Conservation (phyloP, 2,113 vertebrate species). For the Proterorhinus semilunaris region DNA sequence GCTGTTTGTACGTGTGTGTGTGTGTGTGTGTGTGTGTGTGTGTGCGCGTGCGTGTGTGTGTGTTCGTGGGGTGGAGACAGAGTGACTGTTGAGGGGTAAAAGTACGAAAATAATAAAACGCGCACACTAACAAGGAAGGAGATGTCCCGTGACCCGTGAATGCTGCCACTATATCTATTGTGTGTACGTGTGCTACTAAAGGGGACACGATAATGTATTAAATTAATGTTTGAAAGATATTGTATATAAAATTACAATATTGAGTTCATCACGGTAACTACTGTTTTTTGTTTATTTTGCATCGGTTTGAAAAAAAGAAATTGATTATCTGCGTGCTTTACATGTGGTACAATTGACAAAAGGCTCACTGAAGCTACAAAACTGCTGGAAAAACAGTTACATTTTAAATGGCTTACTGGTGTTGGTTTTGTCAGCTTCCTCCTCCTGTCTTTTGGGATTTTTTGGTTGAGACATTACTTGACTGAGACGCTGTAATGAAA, state of each 20-base stretch:
- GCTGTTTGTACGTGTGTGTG: conserved; percentile 8
- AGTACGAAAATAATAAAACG: neutral
- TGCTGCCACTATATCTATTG: neutral
- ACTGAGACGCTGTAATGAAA: no score
- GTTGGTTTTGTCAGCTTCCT: neutral
- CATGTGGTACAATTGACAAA: no score
- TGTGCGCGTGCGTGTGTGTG: conserved; percentile 3
- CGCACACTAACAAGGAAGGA: neutral
- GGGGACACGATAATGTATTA: no score
- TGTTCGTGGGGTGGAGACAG: conserved; percentile 17
- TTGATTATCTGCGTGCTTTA: no score
- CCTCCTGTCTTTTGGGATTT: neutral
- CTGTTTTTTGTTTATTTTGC: no score
- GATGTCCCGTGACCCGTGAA: conserved; percentile 44
- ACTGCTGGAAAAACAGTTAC: no score
- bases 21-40: neutral
- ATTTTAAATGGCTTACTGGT: neutral
- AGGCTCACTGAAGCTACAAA: no score
- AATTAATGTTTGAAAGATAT: no score
- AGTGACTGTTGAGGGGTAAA: conserved; percentile 11
- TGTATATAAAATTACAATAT: no score
- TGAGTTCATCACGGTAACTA: no score
- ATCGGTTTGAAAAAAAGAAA: no score
- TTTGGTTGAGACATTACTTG: conserved; percentile 8
- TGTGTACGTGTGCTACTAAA: neutral